Conservation (phyloP, 1,140 invertebrate genomes). For the Druon quercuslanigerum region DNA sequence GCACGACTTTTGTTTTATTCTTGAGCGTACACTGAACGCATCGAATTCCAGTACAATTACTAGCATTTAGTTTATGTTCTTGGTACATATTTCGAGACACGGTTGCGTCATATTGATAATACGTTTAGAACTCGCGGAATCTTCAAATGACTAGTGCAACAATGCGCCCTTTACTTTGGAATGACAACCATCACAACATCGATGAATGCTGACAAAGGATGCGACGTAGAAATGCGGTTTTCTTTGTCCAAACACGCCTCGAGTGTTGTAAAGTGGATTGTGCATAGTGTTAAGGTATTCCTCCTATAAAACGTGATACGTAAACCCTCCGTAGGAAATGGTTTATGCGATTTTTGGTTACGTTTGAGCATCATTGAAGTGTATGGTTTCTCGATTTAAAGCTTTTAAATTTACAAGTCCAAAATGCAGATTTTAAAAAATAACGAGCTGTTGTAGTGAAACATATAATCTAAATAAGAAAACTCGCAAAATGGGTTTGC, state of each 20-base stretch:
- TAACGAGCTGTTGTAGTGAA: too few relatives aligned
- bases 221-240: not conserved
- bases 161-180: not conserved
- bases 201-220: not conserved
- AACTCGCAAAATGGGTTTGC: too few relatives aligned
- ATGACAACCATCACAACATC: not conserved
- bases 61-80: not conserved
- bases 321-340: not conserved
- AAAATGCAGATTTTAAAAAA: too few relatives aligned
- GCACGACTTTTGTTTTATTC: not conserved
- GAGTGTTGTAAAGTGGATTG: not conserved
- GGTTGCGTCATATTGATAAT: not conserved
- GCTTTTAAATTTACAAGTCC: not conserved
- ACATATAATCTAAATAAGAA: too few relatives aligned
- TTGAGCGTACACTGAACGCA: not conserved
- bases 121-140: not conserved
- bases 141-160: slow-evolving; percentile 4
- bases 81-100: not conserved
- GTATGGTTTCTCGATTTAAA: not conserved
- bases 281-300: slow-evolving; percentile 13
- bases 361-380: not conserved
- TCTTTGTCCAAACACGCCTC: not conserved
- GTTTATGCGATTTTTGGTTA: slow-evolving; percentile 23
- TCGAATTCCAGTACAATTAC: not conserved
- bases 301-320: not conserved